phyloP scores from a whole-genome alignment of 2,888 invertebrate species.

The Philonicus albiceps region DNA sequence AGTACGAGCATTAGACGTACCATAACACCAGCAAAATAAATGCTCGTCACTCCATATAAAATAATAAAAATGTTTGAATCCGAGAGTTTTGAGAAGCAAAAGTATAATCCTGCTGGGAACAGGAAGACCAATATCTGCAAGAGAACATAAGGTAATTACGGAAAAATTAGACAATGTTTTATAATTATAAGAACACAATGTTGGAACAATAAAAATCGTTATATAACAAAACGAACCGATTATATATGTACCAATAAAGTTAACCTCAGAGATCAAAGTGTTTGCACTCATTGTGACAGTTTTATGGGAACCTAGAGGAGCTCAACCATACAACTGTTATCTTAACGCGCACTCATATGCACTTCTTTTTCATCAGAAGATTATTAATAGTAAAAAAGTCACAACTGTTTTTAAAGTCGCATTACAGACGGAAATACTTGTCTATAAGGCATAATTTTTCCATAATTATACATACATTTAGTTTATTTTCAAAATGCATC shows the following conservation, averaged over 20 bases:
- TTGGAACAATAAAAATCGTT: background rate
- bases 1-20: conserved; percentile 97
- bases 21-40: conserved; percentile 99
- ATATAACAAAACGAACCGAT: background rate
- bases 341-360: conserved; percentile 41
- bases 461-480: background rate
- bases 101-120: conserved; percentile 96
- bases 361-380: conserved; percentile 23
- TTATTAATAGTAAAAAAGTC: background rate
- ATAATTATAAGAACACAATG: background rate
- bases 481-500: background rate
- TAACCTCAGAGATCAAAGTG: conserved; percentile 72
- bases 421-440: background rate
- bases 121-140: conserved; percentile 90
- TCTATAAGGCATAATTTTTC: background rate
- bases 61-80: conserved; percentile 98
- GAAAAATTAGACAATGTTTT: background rate
- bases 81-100: conserved; percentile 92
- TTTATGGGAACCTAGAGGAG: conserved; percentile 48
- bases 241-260: background rate
- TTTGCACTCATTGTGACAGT: conserved; percentile 66
- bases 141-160: background rate
- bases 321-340: conserved; percentile 54
- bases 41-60: conserved; percentile 95
- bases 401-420: background rate